Evolutionary conservation across 2,113 vertebrate species (phyloP), one percentile per base, ranked within the genome.

Genomic region (Petromus typicus): DNA sequence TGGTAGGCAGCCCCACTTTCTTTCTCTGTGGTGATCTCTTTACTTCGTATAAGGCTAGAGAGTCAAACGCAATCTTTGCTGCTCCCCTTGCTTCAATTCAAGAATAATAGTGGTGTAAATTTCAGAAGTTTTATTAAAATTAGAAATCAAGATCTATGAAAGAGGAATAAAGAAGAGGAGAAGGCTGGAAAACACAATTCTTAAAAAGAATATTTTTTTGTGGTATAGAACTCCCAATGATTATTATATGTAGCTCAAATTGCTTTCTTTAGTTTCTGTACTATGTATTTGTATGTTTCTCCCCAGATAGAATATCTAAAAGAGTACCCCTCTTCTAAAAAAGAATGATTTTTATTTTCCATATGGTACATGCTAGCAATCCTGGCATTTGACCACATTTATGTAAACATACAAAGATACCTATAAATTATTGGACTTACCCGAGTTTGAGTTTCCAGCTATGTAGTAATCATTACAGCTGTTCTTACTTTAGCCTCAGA

Each of bases 401-500:
- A 91, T 91, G 90, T 95, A 96, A 96, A 96, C 93, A 97, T 81
- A 95, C 67, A 71, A 86, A 91, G 95, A 91, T 96, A 97, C 83
- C 96, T 95, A 95, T 97, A 95, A 96, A 97, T 97, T 97, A 93
- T 94, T 96, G 93, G 75, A 56, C 76, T 91, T 91, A 84, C 25
- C 96, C 89, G 79, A 89, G 93, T 95, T 96, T 94, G 89, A 95
- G 76, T 95, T 95, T 92, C 94, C 93, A 97, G 7, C 94, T 73
- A 76, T 64, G 84, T 81, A 51, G 14, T 84, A 86, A 95, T 93
- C 95, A 94, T 97, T 94, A 93, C 97, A 96, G 94, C 94, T 97
- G 96, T 97, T 97, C 89, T 73, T 96, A 95, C 91, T 97, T 96
- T 92, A 97, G 91, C 75, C 93, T 93, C 80, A 91, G 93, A 96